Base-by-base conservation (phyloP, 2,888 invertebrate species). In the Erebia palarica region DNA sequence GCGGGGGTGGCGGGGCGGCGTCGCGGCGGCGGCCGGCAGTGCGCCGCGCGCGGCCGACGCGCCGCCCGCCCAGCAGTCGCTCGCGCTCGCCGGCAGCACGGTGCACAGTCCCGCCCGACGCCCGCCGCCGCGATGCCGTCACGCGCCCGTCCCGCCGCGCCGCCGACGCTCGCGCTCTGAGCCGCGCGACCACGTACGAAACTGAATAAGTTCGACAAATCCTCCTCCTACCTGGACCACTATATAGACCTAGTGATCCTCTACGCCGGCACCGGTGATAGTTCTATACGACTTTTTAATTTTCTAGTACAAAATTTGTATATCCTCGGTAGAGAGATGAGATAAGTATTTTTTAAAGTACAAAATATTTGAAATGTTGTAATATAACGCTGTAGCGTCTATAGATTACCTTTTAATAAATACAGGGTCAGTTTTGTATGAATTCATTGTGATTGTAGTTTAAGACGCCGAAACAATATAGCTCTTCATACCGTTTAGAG, bases 371-470 rank as follows among this genome's bases (percentile, higher is more conserved):
- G 88, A 91, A 91, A 89, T 75, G 80, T 88, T 87, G 86, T 83
- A 85, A 36, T 16, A 49, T 60, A 60, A 86, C 88, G 89, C 89
- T 82, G 88, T 90, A 90, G 89, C 83, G 84, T 85, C 85, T 87
- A 86, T 91, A 91, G 90, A 89, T 86, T 88, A 89, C 86, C 86
- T 88, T 89, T 85, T 87, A 90, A 88, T 89, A 87, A 86, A 92
- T 92, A 93, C 93, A 93, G 93, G 93, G 93, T 93, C 92, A 88
- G 91, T 92, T 92, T 92, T 92, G 91, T 93, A 92, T 92, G 90
- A 92, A 91, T 91, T 90, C 91, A 92, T 91, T 93, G 93, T 93
- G 93, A 93, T 93, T 90, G 92, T 93, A 93, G 93, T 87, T 87
- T 92, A 92, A 93, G 91, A 86, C 89, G 88, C 86, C 81, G 86